Base-by-base conservation (phyloP, 2,888 invertebrate species). In the Sarcophaga rosellei region DNA sequence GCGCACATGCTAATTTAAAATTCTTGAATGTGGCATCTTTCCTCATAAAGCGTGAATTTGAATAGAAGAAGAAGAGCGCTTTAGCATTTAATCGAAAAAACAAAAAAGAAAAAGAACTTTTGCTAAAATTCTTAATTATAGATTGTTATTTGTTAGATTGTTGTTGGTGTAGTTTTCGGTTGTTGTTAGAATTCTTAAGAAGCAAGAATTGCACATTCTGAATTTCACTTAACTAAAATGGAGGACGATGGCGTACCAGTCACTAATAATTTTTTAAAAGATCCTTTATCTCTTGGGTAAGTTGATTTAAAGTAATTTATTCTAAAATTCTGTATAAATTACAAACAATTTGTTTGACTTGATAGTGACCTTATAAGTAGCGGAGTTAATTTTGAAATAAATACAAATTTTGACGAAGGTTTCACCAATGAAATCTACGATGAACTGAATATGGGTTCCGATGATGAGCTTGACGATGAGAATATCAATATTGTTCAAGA, bases 321-420 rank as follows among this genome's bases (percentile, higher is more conserved):
- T 1, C 6, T 11, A 23, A 77, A 6, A 17, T 8, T 23, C n/a
- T 8, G 20, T 17, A 57, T 59, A 61, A 59, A 11, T 12, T 25
- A 47, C 3, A 44, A 57, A 23, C 44, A 23, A 76, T 77, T 47
- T 53, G 35, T 11, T 21, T 81, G 45, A 17, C 4, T 5, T 35
- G 21, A 11, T 63, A 92, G 92, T 25, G 91, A 91, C 62, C 86
- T 92, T 4, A 87, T 91, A 23, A 89, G 89, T 3, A 88, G 85
- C 23, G 92, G 92, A 5, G 73, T 91, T 2, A 90, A 90, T 20
- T 93, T 93, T 84, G 91, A 93, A 88, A 90, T 93, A 10, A 92
- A 92, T 57, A 88, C 89, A 0, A 89, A 91, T 74, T 91, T 90
- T 57, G 90, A 91, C 53, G 90, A 90, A 12, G 88, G 90, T 21